Evolutionary conservation across 92 coral and sea anemone genomes (phyloP).

Genomic region (Zoanthus solanderi): DNA sequence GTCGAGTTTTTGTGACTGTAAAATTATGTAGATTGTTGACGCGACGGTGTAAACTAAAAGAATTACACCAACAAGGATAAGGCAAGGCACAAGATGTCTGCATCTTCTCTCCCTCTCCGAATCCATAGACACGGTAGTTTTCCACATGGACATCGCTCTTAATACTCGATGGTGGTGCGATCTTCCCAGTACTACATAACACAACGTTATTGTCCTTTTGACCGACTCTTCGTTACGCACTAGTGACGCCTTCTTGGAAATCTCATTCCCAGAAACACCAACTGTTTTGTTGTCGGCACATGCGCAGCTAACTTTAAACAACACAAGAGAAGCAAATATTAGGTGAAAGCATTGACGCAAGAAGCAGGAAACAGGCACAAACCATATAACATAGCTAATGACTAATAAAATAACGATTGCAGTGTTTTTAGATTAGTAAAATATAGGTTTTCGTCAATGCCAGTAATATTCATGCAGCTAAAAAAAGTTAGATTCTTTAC

Average conservation of each 20-base stretch:
- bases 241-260: slow-evolving; percentile 31
- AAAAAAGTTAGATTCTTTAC: no score
- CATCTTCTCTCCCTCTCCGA: slow-evolving; percentile 32
- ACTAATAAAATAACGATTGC: no score
- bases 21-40: slow-evolving; percentile 33
- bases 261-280: slow-evolving; percentile 40
- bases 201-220: slow-evolving; percentile 11
- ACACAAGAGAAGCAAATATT: neutral
- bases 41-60: slow-evolving; percentile 33
- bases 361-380: no score
- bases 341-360: no score
- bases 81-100: slow-evolving; percentile 35
- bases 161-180: neutral
- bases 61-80: slow-evolving; percentile 2
- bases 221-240: neutral
- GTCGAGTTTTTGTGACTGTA: slow-evolving; percentile 74
- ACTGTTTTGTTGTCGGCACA: neutral
- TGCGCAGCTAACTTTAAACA: slow-evolving; percentile 1
- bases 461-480: no score
- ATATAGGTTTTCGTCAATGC: no score
- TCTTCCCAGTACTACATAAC: slow-evolving; percentile 32
- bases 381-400: no score
- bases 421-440: no score
- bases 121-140: slow-evolving; percentile 19
- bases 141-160: slow-evolving; percentile 23